Base-by-base conservation (phyloP, 2,113 vertebrate species). In the Lophura nycthemera region DNA sequence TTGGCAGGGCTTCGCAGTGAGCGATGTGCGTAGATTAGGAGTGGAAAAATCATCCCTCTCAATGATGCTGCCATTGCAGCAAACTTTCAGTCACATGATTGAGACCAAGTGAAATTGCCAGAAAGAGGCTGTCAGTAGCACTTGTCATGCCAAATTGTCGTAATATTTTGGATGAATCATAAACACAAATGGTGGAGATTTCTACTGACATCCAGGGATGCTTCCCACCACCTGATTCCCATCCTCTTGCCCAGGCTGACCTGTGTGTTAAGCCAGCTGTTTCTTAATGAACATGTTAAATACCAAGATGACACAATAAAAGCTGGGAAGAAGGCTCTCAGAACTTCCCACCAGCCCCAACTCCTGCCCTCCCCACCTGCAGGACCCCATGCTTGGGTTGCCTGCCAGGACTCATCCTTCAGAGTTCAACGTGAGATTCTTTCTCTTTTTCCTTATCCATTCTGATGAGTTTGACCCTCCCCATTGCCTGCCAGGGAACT, bases 321-420 rank as follows among this genome's bases (percentile, higher is more conserved):
- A 85, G 14, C 47, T 69, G 67, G 54, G 81, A 90, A 69, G 50
- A 84, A 48, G 30, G 52, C 43, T 89, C 74, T 66, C 73, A 63
- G 91, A 96, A 91, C 76, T 95, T 89, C 83, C 70, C 69, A 32
- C 85, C 87, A 32, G 4, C 47, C 83, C 72, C 92, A 54, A 15
- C 27, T 54, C 52, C 52, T 54, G 27, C 52, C 27, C 27, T 54
- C 27, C 52, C 52, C 27, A 54, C 16, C 52, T 3, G 27, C 27
- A 30, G 52, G 52, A 30, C 27, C 27, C 52, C 15, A 15, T 30
- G 52, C 27, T 54, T 54, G 27, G 52, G 27, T 15, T 30, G 25
- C 50, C 25, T 52, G 52, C 52, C 67, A 54, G 47, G 57, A n/a
- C 66, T 52, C 59, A 34, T 38, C 57, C 60, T 65, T 48, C 42